Evolutionary conservation across 2,888 invertebrate genomes (phyloP).

Genomic region (Heliconius ismenius): DNA sequence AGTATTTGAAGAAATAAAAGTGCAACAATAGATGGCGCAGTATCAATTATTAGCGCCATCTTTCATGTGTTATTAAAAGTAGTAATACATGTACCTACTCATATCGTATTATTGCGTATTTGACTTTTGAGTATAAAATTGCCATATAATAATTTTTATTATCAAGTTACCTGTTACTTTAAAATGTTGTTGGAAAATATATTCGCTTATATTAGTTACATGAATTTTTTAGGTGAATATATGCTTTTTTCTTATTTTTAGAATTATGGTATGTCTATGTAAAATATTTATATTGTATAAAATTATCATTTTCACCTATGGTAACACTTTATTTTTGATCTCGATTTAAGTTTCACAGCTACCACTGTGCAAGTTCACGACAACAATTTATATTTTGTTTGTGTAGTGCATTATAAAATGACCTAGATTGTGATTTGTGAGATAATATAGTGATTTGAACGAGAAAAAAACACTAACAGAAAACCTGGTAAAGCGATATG

Average conservation of each 20-base stretch:
- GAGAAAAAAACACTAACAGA: constrained; percentile 57
- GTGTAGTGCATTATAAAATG: constrained; percentile 77
- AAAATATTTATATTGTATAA: neutral
- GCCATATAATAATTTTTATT: neutral
- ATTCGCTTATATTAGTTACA: neutral
- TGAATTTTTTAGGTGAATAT: neutral
- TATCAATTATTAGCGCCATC: neutral
- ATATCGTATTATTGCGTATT: neutral
- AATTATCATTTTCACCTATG: constrained; percentile 4
- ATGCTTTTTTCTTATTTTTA: neutral
- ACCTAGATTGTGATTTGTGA: constrained; percentile 73
- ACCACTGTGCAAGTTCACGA: constrained; percentile 72
- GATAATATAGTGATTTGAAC: constrained; percentile 59
- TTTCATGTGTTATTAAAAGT: neutral
- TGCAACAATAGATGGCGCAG: neutral
- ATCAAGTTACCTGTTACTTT: neutral
- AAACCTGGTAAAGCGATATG: constrained; percentile 74
- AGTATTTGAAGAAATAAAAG: neutral
- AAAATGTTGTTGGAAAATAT: neutral
- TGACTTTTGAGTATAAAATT: neutral
- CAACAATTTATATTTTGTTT: constrained; percentile 72
- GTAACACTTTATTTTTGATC: constrained; percentile 29
- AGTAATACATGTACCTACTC: neutral
- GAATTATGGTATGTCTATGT: neutral
- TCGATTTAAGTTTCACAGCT: constrained; percentile 40